Conservation (phyloP, 2,113 vertebrate species). For the Podarcis raffonei region DNA sequence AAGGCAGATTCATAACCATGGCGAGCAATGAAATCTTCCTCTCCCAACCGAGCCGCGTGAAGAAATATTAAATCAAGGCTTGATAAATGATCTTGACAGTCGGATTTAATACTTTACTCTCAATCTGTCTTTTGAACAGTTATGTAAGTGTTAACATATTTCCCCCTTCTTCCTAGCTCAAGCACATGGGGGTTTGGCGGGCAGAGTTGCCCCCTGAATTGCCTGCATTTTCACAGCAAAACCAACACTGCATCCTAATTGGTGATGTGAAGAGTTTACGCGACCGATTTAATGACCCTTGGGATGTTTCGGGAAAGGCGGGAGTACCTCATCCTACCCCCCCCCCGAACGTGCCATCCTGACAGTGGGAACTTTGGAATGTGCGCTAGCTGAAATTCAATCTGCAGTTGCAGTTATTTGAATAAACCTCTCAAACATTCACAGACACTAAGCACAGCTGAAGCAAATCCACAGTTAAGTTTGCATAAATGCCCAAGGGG, state of each 20-base stretch:
- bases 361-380: neutral
- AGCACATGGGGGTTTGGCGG: neutral
- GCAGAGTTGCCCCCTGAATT: neutral
- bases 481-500: neutral
- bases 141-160: conserved; percentile 24
- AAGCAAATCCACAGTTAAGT: conserved; percentile 5
- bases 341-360: neutral
- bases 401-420: neutral
- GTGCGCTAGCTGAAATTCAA: neutral
- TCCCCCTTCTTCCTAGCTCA: neutral
- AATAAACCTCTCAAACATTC: neutral
- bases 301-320: neutral
- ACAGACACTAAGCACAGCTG: neutral
- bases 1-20: neutral
- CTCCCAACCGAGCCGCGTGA: neutral
- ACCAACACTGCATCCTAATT: neutral
- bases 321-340: neutral
- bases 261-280: neutral
- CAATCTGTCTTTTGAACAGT: conserved; percentile 20
- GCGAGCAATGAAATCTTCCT: neutral
- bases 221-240: neutral
- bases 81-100: conserved; percentile 27
- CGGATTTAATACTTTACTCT: conserved; percentile 12
- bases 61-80: conserved; percentile 29
- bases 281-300: neutral